Evolutionary conservation across 2,888 invertebrate genomes (phyloP).

Genomic region (Lagria hirta): DNA sequence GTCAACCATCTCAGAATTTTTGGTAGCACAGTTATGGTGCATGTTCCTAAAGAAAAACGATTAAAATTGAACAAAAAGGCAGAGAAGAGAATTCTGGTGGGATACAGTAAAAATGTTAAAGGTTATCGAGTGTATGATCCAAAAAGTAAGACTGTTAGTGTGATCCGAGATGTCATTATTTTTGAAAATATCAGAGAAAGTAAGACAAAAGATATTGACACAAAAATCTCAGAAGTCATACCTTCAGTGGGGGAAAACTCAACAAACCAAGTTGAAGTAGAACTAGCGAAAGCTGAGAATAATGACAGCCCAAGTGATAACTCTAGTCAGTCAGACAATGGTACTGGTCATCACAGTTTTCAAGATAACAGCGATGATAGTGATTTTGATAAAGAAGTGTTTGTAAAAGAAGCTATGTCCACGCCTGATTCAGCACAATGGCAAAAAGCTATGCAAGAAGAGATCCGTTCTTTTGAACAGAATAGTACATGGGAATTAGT

Average conservation of each 20-base stretch:
- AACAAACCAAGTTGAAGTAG: neutral
- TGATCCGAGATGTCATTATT: slow-evolving; percentile 29
- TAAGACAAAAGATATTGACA: neutral
- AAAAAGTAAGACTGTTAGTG: slow-evolving; percentile 22
- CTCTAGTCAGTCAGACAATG: neutral
- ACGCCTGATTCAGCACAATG: slow-evolving; percentile 31
- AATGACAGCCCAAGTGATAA: neutral
- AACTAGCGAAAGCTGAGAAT: neutral
- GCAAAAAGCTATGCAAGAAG: slow-evolving; percentile 38
- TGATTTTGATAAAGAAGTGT: slow-evolving; percentile 25
- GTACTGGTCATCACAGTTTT: neutral
- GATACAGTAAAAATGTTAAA: slow-evolving; percentile 35
- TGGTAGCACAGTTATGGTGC: slow-evolving; percentile 39
- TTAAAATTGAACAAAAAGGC: slow-evolving; percentile 41
- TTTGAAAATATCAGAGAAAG: neutral
- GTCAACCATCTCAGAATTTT: slow-evolving; percentile 41
- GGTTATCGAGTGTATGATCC: slow-evolving; percentile 36
- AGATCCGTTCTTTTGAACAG: slow-evolving; percentile 35
- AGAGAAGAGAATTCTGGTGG: slow-evolving; percentile 33
- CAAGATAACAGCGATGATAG: too few relatives aligned
- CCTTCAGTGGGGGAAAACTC: neutral
- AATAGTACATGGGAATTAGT: slow-evolving; percentile 40
- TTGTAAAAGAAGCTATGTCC: slow-evolving; percentile 30
- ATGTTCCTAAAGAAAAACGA: slow-evolving; percentile 41
- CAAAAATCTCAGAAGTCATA: too few relatives aligned